Base-by-base conservation (phyloP, 2,888 invertebrate genomes). In the Protodeltote pygarga region DNA sequence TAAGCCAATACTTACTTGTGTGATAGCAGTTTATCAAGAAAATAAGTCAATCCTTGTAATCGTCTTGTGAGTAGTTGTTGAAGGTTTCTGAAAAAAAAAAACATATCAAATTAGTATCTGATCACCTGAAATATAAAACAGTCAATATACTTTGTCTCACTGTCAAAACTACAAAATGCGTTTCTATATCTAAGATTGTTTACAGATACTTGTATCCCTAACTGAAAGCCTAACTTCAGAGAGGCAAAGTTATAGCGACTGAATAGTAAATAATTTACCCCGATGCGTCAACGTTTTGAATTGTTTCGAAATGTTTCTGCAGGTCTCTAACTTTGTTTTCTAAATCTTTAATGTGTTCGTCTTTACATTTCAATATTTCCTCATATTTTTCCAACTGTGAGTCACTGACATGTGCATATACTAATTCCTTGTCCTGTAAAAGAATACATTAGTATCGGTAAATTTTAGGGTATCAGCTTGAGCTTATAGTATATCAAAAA, bases 31-130 rank as follows among this genome's bases (percentile, higher is more conserved):
- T 94, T 94, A 60, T 95, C 94, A 61, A 95, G 81, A 73, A 95
- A 95, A 67, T 92, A 90, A 0, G 95, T 94, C 49, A 95, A 79
- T 65, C 95, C 95, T 79, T 95, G 94, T 34, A 95, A 82, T 20
- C 95, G 91, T 3, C 87, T 89, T 14, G 94, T 93, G 27, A 95
- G 78, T 44, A 94, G 71, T 41, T 92, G 85, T 53, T 92, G 90
- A 4, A 92, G 79, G 64, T 92, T 92, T 23, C 92, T 92, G 69
- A 53, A 89, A 88, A 13, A 3, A 38, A 13, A 6, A 27, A 33
- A 57, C 25, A 10, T n/a, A 11, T 4, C 5, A 6, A 25, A 14
- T 16, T n/a, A n/a, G n/a, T n/a, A n/a, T n/a, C n/a, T n/a, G n/a
- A n/a, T n/a, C n/a, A n/a, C n/a, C n/a, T n/a, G n/a, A n/a, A n/a